These are phyloP conservation scores for Thermophis baileyi DNA, from an alignment of 2,113 vertebrate species.

Conservation along the genomic window DNA sequence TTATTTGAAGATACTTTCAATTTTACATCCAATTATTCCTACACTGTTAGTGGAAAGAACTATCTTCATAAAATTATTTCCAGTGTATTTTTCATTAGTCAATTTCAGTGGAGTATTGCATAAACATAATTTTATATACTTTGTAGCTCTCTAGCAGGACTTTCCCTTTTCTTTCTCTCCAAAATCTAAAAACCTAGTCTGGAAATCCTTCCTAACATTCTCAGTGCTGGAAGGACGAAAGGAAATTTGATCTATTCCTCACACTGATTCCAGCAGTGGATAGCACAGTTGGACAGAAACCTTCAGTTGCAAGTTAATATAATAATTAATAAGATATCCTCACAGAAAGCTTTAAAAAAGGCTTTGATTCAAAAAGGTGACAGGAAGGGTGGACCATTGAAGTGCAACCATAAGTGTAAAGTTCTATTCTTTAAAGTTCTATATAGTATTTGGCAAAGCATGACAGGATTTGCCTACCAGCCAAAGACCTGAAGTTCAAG, in stretches of 20 bases:
- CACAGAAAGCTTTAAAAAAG: not conserved
- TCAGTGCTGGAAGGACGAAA: not conserved
- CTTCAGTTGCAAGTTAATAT: not conserved
- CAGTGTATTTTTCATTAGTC: not conserved
- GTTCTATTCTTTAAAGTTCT: constrained; percentile 5
- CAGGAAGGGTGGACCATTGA: not conserved
- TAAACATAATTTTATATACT: not conserved
- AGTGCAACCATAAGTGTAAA: constrained; percentile 15
- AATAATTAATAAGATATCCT: not conserved
- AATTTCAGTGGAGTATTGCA: not conserved
- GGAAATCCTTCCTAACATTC: not conserved
- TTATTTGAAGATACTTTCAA: not conserved
- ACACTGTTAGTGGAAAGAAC: not conserved
- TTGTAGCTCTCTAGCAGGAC: not conserved
- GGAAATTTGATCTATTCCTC: not conserved
- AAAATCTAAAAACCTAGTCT: not conserved
- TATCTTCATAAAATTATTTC: not conserved
- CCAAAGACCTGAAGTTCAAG: constrained; percentile 9
- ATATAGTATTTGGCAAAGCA: not conserved
- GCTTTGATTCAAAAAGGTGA: not conserved
- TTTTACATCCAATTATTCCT: not conserved
- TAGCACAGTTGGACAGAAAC: not conserved
- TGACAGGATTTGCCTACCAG: constrained; percentile 3
- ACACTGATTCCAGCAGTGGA: not conserved
- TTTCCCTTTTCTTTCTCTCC: not conserved